Evolutionary conservation across 2,888 invertebrate genomes (phyloP).

Genomic region (Drosophila conformis): DNA sequence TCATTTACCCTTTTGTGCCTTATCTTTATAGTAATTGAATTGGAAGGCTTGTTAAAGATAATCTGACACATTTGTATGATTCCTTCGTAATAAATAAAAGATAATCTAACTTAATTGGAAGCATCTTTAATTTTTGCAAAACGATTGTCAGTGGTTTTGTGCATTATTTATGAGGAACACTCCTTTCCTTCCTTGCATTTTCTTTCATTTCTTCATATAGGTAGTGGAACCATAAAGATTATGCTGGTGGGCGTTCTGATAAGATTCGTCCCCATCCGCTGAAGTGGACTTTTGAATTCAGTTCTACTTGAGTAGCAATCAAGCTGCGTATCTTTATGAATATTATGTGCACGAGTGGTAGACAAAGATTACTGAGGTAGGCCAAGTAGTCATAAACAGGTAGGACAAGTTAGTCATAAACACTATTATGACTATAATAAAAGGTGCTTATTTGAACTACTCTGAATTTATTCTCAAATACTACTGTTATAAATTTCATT

Average conservation of each 20-base stretch:
- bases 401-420: background rate
- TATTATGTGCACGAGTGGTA: slow-evolving; percentile 2
- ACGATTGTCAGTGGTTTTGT: background rate
- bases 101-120: background rate
- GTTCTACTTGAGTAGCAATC: background rate
- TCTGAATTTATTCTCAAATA: background rate
- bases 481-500: background rate
- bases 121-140: background rate
- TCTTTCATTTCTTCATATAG: too few species aligned
- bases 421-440: background rate
- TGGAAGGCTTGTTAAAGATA: background rate
- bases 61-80: background rate
- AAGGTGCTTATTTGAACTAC: background rate
- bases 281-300: slow-evolving; percentile 29
- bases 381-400: background rate
- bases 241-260: slow-evolving; percentile 17
- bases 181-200: background rate
- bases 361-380: background rate
- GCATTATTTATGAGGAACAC: background rate
- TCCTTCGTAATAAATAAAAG: background rate
- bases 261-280: slow-evolving; percentile 13
- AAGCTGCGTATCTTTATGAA: slow-evolving; percentile 38
- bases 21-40: background rate
- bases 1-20: background rate
- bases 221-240: slow-evolving; percentile 36